These are phyloP conservation scores for Isotomurus palustris DNA, from an alignment of 2,888 invertebrate genomes.

Conservation along the genomic window DNA sequence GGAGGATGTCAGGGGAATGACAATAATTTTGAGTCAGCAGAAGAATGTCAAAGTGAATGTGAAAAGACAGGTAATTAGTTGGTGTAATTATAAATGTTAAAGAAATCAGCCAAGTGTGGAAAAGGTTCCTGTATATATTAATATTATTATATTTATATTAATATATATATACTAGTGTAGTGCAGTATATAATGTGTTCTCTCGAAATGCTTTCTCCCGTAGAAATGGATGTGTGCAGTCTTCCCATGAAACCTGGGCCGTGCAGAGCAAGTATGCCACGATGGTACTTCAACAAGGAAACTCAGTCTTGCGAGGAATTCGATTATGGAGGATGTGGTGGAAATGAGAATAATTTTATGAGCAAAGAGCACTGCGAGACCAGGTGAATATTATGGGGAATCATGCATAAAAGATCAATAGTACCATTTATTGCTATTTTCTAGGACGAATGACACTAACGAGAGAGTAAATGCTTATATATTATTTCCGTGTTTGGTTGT, in stretches of 20 bases:
- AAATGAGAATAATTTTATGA: slow-evolving; percentile 80
- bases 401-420: neutral
- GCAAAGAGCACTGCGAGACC: slow-evolving; percentile 69
- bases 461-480: too few species aligned
- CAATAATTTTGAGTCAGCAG: slow-evolving; percentile 51
- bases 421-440: neutral
- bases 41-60: slow-evolving; percentile 48
- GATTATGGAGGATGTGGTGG: slow-evolving; percentile 68
- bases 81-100: neutral
- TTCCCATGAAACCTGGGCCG: slow-evolving; percentile 61
- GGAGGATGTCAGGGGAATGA: slow-evolving; percentile 52
- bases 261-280: slow-evolving; percentile 55
- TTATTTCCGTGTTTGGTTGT: too few species aligned
- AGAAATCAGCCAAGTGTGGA: neutral
- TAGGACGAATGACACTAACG: neutral
- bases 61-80: slow-evolving; percentile 25
- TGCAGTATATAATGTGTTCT: too few species aligned
- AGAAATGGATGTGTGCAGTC: slow-evolving; percentile 70
- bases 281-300: slow-evolving; percentile 72
- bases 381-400: slow-evolving; percentile 3
- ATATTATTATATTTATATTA: slow-evolving; percentile 6
- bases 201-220: neutral
- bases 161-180: too few species aligned
- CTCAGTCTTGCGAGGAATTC: slow-evolving; percentile 70
- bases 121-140: slow-evolving; percentile 3